Percentiles rank a stretch among this genome's conserved stretches.
Conservation (phyloP, 2,113 vertebrate genomes). For the Shinisaurus crocodilurus region DNA sequence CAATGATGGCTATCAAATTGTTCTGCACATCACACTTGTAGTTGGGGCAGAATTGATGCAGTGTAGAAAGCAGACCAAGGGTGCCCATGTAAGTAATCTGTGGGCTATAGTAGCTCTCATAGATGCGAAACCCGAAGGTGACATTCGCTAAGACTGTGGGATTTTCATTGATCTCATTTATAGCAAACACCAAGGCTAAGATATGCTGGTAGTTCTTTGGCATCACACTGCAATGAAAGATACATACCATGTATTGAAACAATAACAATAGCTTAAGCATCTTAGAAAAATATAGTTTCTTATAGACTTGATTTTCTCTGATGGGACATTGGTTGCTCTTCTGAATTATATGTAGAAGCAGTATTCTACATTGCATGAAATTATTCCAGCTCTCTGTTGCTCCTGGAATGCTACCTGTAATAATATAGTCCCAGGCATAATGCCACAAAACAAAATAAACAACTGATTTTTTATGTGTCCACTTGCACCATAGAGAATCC, state of each 20-base stretch:
- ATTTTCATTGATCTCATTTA: not conserved
- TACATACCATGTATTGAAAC: not conserved
- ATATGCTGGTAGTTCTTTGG: not conserved
- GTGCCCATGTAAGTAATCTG: not conserved
- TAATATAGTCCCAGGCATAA: too few species aligned
- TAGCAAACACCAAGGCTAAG: not conserved
- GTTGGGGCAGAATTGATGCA: not conserved
- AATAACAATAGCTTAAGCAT: not conserved
- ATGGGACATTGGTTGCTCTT: not conserved
- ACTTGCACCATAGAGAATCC: too few species aligned
- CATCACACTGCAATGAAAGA: not conserved
- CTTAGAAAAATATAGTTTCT: too few species aligned
- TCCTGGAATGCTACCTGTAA: not conserved
- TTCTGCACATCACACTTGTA: not conserved
- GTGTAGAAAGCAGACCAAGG: not conserved
- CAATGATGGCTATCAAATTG: not conserved
- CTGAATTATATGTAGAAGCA: not conserved
- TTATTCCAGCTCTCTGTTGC: not conserved
- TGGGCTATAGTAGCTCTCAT: not conserved
- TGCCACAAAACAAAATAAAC: too few species aligned
- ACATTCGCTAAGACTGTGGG: not conserved
- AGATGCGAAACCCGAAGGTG: not conserved
- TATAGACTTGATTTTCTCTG: too few species aligned
- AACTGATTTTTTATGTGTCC: too few species aligned
- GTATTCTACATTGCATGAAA: not conserved